Evolutionary conservation across 2,888 invertebrate genomes (phyloP), one percentile per base, ranked within the genome.

Genomic region (Dendrolimus houi): DNA sequence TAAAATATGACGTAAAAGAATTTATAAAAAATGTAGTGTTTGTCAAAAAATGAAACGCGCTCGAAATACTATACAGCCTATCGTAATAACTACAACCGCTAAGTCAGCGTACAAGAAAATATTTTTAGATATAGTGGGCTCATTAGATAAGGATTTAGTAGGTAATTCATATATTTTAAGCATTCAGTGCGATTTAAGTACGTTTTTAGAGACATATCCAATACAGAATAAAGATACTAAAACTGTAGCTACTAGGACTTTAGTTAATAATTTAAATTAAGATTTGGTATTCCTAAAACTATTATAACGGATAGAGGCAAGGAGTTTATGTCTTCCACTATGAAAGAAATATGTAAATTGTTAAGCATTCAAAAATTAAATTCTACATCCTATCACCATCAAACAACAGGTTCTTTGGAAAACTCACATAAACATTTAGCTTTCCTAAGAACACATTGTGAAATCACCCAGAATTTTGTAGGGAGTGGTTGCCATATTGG

Each of bases 61-160:
- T 2, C 12, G 52, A 17, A 42, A 47, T n/a, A 57, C 52, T 9
- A 62, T 58, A 52, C 55, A 63, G 47, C 60, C 62, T 0, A 62
- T 65, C 62, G 56, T 54, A 9, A 62, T 63, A 29, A 63, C 63
- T 6, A 57, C 63, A 2, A 66, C 67, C 9, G 65, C 64, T 9
- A 9, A 54, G 10, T 59, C 58, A 7, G 62, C 65, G 9, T 66
- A 65, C 54, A 60, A 63, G 9, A 64, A 60, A 57, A 56, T 66
- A 47, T 64, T 56, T 54, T 60, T 64, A 59, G 68, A 67, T 57
- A 53, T 67, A 54, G 64, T 66, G 42, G 65, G 65, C 1, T 64
- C 64, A 8, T 58, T 66, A 59, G 52, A 56, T 54, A 61, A 41
- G 40, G 62, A 68, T 60, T 40, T 58, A 54, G 52, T 60, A 47